phyloP scores from a whole-genome alignment of 2,113 vertebrate genomes.

The Sula dactylatra region DNA sequence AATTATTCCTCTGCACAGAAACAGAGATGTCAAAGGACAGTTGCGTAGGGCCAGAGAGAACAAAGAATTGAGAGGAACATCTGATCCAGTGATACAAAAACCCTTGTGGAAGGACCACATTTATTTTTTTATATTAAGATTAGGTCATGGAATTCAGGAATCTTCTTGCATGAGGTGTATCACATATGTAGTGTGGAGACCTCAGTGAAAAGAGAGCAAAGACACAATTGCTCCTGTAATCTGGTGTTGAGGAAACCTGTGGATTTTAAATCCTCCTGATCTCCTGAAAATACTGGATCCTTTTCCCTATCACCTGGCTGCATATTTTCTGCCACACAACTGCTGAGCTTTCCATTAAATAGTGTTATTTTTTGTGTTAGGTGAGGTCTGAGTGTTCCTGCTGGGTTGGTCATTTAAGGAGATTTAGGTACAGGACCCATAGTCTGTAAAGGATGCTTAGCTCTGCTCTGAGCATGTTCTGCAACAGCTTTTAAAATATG shows the following conservation, averaged over 20 bases:
- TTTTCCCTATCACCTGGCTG: not conserved
- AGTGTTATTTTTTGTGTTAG: not conserved
- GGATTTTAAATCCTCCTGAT: not conserved
- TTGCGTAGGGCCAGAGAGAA: rapidly evolving
- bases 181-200: not conserved
- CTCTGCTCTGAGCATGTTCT: not conserved
- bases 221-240: not conserved
- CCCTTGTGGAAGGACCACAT: not conserved
- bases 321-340: not conserved
- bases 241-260: not conserved
- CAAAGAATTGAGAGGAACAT: not conserved
- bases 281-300: not conserved
- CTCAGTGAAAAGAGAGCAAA: not conserved
- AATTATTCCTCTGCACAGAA: not conserved
- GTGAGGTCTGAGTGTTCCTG: not conserved
- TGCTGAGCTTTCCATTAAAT: not conserved
- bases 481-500: not conserved
- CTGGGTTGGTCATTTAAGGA: not conserved
- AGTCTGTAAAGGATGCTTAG: not conserved
- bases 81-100: not conserved
- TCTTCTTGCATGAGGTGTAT: not conserved
- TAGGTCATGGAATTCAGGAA: not conserved
- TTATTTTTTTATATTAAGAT: not conserved
- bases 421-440: rapidly evolving
- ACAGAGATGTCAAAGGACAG: not conserved